Percentiles rank a stretch among this genome's conserved stretches.
phyloP scores from a whole-genome alignment of 1,140 invertebrate genomes.

The Helicoverpa armigera region DNA sequence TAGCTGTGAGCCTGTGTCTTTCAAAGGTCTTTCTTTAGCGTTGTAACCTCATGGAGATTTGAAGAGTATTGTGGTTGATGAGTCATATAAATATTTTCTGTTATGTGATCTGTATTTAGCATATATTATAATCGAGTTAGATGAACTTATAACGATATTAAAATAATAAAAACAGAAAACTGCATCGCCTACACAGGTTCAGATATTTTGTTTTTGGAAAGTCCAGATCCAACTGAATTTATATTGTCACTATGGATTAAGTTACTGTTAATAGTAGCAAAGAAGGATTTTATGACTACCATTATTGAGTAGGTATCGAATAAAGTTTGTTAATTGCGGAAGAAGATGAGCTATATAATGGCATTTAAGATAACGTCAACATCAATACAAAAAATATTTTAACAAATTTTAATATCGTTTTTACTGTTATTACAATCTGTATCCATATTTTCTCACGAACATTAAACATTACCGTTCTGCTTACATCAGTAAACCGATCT shows the following conservation, averaged over 20 bases:
- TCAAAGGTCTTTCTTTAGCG: too few species aligned
- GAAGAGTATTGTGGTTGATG: not conserved
- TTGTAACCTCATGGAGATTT: too few species aligned
- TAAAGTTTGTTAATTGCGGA: not conserved
- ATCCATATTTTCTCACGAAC: too few species aligned
- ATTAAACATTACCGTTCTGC: too few species aligned
- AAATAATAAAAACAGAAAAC: not conserved
- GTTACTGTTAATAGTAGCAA: not conserved
- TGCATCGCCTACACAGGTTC: not conserved
- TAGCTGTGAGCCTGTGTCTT: too few species aligned
- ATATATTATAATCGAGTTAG: not conserved
- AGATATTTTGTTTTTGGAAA: not conserved
- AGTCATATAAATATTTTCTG: not conserved
- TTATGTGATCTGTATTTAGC: not conserved
- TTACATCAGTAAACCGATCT: too few species aligned
- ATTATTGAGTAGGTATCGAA: slow-evolving; percentile 5
- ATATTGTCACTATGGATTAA: not conserved
- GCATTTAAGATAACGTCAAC: too few species aligned
- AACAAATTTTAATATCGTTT: too few species aligned
- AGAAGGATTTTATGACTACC: not conserved
- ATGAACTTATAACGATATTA: not conserved
- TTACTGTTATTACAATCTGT: too few species aligned
- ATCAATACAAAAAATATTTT: too few species aligned
- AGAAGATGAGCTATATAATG: not conserved
- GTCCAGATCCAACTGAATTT: not conserved